A percentile compares a stretch with the other conserved stretches of the same genome.
Conservation (phyloP, 2,888 invertebrate genomes). For the Agrotis puta region DNA sequence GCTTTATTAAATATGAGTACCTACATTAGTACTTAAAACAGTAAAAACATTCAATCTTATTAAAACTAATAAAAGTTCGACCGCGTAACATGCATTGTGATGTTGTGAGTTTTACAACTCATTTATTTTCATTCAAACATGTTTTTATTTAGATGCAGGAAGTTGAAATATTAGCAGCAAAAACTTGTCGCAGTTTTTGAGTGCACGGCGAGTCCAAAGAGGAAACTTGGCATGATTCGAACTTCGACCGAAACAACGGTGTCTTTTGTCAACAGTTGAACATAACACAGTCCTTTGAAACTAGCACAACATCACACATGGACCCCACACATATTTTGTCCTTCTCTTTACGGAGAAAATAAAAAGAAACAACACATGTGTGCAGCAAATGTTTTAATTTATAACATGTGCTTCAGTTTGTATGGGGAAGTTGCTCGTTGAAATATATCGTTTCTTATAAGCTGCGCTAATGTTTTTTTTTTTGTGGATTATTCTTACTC, state of each 20-base stretch:
- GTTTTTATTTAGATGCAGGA: slow-evolving; percentile 29
- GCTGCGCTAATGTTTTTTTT: slow-evolving; percentile 7
- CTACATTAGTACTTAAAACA: too few species aligned
- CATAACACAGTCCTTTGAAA: slow-evolving; percentile 16
- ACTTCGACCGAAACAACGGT: slow-evolving; percentile 22
- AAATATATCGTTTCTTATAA: slow-evolving; percentile 14
- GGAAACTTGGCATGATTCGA: slow-evolving; percentile 32
- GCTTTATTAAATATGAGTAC: too few species aligned
- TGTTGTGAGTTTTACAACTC: background rate
- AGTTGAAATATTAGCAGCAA: slow-evolving; percentile 33
- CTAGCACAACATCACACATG: slow-evolving; percentile 29
- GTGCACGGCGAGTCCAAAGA: slow-evolving; percentile 11
- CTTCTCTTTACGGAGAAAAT: slow-evolving; percentile 45
- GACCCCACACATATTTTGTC: slow-evolving; percentile 43
- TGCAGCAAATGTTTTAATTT: slow-evolving; percentile 61
- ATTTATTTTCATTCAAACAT: slow-evolving; percentile 36
- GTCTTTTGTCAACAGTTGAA: slow-evolving; percentile 27
- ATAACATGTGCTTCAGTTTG: slow-evolving; percentile 54
- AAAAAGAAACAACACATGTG: slow-evolving; percentile 65
- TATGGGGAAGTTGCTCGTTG: slow-evolving; percentile 41
- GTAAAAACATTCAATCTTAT: background rate
- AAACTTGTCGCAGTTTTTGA: slow-evolving; percentile 24
- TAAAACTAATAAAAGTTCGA: background rate
- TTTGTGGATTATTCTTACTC: background rate
- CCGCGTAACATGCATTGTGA: background rate